Base-by-base conservation (phyloP, 2,797 vertebrate species). In the Acrossocheilus fasciatus region DNA sequence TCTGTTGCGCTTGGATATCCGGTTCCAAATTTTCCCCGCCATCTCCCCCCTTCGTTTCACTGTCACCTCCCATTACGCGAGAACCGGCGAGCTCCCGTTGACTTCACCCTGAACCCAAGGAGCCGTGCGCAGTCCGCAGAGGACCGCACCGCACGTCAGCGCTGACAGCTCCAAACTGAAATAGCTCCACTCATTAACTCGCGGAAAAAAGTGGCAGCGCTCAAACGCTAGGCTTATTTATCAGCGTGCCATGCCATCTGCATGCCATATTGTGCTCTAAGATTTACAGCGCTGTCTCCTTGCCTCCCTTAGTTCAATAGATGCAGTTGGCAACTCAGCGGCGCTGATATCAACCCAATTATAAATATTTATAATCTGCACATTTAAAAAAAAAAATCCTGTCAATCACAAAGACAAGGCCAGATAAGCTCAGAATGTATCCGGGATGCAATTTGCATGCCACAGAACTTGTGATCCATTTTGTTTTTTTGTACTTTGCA, bases 341-440 rank as follows among this genome's bases (percentile, higher is more conserved):
- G 93, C 93, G 92, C 87, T 82, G 94, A 95, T 95, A 95, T 95
- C 84, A 95, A 95, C 94, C 94, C 94, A 95, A 96, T 95, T 95
- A 95, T 96, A 95, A 96, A 96, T 96, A 96, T 95, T 95, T 95
- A 96, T 96, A 95, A 96, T 96, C 95, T 94, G 94, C 93, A 95
- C 93, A 94, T 95, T 95, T 94, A 91, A 94, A 69, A 83, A 82
- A 88, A 90, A 92, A 94, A 94, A 94, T 93, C 91, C 94, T 94
- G 95, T 95, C 95, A 95, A 95, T 95, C 95, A 95, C 89, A 89
- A 87, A 93, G 93, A 94, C 94, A 93, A 91, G 91, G 92, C 91
- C 92, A 87, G 94, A 93, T 94, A 93, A 95, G 92, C 93, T 93
- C 91, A 87, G 91, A 92, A 93, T 93, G 92, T 91, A 91, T 93